Evolutionary conservation across 2,797 vertebrate species (phyloP).

Genomic region (Halcyon leucocephala): DNA sequence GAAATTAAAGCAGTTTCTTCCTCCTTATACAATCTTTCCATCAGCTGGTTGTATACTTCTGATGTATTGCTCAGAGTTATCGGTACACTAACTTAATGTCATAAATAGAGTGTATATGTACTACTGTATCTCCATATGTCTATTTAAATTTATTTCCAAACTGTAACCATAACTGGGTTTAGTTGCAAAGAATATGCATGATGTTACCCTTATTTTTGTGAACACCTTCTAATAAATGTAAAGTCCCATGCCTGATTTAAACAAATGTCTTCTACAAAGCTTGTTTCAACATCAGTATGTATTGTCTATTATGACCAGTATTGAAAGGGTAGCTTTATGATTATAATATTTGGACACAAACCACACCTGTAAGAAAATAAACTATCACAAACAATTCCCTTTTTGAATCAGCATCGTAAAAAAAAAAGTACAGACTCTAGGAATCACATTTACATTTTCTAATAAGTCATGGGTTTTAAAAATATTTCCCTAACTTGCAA

Average conservation of each 20-base stretch:
- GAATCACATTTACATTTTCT: neutral
- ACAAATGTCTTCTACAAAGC: constrained; percentile 69
- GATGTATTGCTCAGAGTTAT: constrained; percentile 52
- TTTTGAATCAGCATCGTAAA: constrained; percentile 14
- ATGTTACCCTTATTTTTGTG: constrained; percentile 75
- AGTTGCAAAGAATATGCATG: constrained; percentile 90
- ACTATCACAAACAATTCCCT: neutral
- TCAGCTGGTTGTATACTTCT: constrained; percentile 56
- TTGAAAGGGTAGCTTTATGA: neutral
- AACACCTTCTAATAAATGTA: constrained; percentile 89
- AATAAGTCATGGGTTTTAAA: neutral
- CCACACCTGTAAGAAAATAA: constrained; percentile 29
- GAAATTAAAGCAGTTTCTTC: constrained; percentile 43
- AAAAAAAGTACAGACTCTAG: neutral
- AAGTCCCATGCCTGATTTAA: constrained; percentile 82
- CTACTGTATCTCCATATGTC: constrained; percentile 62
- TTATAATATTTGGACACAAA: constrained; percentile 14
- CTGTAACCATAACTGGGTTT: constrained; percentile 58
- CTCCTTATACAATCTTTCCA: constrained; percentile 27
- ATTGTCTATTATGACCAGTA: constrained; percentile 35
- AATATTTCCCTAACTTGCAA: neutral
- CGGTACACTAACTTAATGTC: constrained; percentile 62
- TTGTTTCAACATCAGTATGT: constrained; percentile 41
- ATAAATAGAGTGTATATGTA: constrained; percentile 61
- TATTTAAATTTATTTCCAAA: constrained; percentile 56